These are phyloP conservation scores for Ophioninae sp. DNA, from an alignment of 2,888 invertebrate species.

Conservation along the genomic window DNA sequence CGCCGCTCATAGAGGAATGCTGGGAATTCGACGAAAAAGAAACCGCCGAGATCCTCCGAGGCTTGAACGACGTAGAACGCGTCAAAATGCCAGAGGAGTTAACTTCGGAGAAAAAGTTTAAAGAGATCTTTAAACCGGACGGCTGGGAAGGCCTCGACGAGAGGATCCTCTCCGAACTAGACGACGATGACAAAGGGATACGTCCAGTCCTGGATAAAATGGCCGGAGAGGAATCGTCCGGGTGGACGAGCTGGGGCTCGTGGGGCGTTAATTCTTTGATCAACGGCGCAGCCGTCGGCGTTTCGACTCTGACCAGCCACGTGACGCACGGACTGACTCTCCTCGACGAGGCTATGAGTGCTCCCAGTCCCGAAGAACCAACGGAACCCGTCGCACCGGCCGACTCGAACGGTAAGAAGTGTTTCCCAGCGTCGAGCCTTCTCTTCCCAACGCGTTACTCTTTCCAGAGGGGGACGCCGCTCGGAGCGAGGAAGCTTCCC, in stretches of 20 bases:
- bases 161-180: constrained; percentile 76
- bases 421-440: neutral
- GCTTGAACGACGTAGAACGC: constrained; percentile 60
- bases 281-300: constrained; percentile 88
- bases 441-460: too few relatives aligned
- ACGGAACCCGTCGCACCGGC: constrained; percentile 80
- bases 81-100: constrained; percentile 75
- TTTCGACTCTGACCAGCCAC: constrained; percentile 89
- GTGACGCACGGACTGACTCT: constrained; percentile 92
- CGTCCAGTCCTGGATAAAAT: constrained; percentile 76
- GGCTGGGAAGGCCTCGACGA: constrained; percentile 80
- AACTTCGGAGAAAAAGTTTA: constrained; percentile 76
- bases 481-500: constrained; percentile 62
- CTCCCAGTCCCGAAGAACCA: constrained; percentile 91
- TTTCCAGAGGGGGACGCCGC: neutral
- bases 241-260: constrained; percentile 86
- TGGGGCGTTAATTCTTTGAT: constrained; percentile 90
- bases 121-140: constrained; percentile 77
- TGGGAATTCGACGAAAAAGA: constrained; percentile 81
- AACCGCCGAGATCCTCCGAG: constrained; percentile 59
- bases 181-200: constrained; percentile 70
- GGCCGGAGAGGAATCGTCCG: constrained; percentile 65
- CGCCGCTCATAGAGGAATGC: constrained; percentile 82
- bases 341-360: constrained; percentile 91
- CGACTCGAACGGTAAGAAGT: constrained; percentile 59